Base-by-base conservation (phyloP, 2,797 vertebrate species). In the Peromyscus aztecus region DNA sequence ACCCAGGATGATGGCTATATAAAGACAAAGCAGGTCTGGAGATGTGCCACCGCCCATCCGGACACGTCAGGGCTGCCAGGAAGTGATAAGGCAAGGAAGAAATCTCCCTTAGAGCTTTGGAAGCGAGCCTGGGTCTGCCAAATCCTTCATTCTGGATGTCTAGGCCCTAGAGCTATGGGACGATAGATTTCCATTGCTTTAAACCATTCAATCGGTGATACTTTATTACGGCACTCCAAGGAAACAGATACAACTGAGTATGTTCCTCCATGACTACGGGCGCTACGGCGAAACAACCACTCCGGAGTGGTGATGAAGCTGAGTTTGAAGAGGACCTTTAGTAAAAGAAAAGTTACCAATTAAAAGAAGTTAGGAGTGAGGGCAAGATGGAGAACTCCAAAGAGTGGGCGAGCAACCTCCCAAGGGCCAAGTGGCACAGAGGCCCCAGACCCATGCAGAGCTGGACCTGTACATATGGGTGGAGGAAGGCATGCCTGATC, bases 41-140 rank as follows among this genome's bases (percentile, higher is more conserved):
- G 29, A 9, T 52, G 46, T 78, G 61, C 83, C 34, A 49, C 43
- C 43, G 6, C 12, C n/a, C 19, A 73, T 34, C 24, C 14, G 7
- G 71, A 12, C 11, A 5, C 3, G 2, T 16, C 31, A 6, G 11
- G 1, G 9, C 24, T 71, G 0, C n/a, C 65, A 11, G 31, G 65
- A 73, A 40, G 76, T 76, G 21, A 29, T 27, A 19, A 27, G 8
- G 14, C 34, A 16, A 29, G 43, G 52, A 80, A 83, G 43, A 17
- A n/a, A 12, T 82, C 55, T 55, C 27, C 63, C 65, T 12, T 67
- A 4, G 65, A 40, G 46, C 55, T 57, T 31, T 19, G 1, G 40
- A 57, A 80, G 43, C 7, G 49, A 95, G 76, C 24, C 6, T 46
- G 71, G 1, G 61, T 49, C 46, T 75, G 34, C 84, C 55, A 86